phyloP scores from a whole-genome alignment of 1,140 invertebrate species.

The Zaprionus capensis region DNA sequence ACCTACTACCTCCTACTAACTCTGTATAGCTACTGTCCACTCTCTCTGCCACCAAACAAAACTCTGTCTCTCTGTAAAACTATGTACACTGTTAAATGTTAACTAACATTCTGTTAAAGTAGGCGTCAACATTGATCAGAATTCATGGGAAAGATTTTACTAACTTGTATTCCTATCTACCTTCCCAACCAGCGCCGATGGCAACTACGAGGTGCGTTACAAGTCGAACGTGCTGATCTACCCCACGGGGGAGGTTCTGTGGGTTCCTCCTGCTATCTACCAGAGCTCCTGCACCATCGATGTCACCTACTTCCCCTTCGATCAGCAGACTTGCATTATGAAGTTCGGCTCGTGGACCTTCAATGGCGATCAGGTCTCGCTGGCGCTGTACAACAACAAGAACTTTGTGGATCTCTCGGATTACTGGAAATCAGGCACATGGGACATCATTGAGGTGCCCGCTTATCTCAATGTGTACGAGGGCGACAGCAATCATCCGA shows the following conservation, averaged over 20 bases:
- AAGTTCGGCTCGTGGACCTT: slow-evolving; percentile 99
- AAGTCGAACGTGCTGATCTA: slow-evolving; percentile 99
- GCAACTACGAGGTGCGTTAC: slow-evolving; percentile 98
- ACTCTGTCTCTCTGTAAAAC: slow-evolving; percentile 12
- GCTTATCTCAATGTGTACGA: slow-evolving; percentile 96
- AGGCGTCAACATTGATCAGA: slow-evolving; percentile 7
- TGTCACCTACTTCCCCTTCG: slow-evolving; percentile 99
- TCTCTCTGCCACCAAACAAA: slow-evolving; percentile 3
- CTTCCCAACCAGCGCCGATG: slow-evolving; percentile 91
- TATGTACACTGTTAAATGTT: slow-evolving; percentile 6
- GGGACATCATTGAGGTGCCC: slow-evolving; percentile 99
- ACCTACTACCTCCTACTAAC: slow-evolving; percentile 25
- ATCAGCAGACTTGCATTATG: slow-evolving; percentile 99
- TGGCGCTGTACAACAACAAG: slow-evolving; percentile 97
- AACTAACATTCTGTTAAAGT: slow-evolving; percentile 26
- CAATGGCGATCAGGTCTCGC: slow-evolving; percentile 97
- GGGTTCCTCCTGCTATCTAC: slow-evolving; percentile 99
- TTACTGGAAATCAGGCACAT: slow-evolving; percentile 99
- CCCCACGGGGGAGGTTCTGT: slow-evolving; percentile 95
- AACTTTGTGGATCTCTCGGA: slow-evolving; percentile 98
- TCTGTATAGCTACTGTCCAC: slow-evolving; percentile 21
- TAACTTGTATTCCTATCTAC: slow-evolving; percentile 7
- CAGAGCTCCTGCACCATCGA: slow-evolving; percentile 99
- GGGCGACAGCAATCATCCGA: slow-evolving; percentile 91
- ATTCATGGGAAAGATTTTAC: not conserved